These are phyloP conservation scores for Hymenopus coronatus DNA, from an alignment of 2,888 invertebrate species.

Conservation along the genomic window DNA sequence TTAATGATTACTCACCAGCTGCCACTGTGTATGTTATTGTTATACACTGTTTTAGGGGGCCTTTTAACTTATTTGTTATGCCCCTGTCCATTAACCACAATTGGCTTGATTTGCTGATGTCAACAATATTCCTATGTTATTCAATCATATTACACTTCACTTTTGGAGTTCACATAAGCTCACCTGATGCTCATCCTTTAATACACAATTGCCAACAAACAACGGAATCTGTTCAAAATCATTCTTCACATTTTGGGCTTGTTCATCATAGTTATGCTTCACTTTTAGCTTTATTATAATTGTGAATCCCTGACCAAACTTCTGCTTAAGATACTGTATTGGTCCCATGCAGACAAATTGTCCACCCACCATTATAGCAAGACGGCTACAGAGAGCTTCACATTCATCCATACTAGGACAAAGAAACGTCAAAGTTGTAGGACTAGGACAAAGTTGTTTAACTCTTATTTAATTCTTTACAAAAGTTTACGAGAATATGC, in stretches of 20 bases:
- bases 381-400: conserved; percentile 72
- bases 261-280: conserved; percentile 29
- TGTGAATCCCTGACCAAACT: conserved; percentile 66
- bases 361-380: conserved; percentile 75
- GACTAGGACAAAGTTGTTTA: too few species aligned
- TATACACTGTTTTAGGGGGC: too few species aligned
- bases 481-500: too few species aligned
- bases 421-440: too few species aligned
- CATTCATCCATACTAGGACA: conserved; percentile 78
- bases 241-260: conserved; percentile 49
- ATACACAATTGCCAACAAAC: conserved; percentile 42
- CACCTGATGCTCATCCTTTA: conserved; percentile 70
- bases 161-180: conserved; percentile 34
- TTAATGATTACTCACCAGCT: too few species aligned
- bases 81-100: too few species aligned
- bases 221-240: conserved; percentile 55
- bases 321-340: conserved; percentile 67
- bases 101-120: too few species aligned
- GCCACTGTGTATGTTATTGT: too few species aligned
- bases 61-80: too few species aligned
- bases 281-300: conserved; percentile 53
- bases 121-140: too few species aligned
- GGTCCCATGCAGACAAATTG: conserved; percentile 70
- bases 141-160: too few species aligned
- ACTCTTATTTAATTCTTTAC: too few species aligned